These are phyloP conservation scores for Amniataba percoides DNA, from an alignment of 2,797 vertebrate species.

Conservation along the genomic window DNA sequence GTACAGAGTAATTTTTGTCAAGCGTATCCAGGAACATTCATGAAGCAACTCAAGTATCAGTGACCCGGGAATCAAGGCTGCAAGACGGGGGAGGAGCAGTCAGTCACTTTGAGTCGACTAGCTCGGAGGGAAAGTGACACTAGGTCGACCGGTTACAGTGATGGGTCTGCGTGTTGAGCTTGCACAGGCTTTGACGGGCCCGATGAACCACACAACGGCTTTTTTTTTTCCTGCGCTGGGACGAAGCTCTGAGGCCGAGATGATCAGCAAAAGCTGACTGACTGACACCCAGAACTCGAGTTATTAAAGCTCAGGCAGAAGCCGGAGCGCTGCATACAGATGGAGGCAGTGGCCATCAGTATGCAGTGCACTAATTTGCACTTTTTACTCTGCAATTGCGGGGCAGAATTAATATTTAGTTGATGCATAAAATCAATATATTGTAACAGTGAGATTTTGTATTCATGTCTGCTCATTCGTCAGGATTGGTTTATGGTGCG, in stretches of 20 bases:
- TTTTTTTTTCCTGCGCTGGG: constrained; percentile 20
- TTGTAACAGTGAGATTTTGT: constrained; percentile 40
- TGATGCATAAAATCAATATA: constrained; percentile 47
- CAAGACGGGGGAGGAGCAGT: constrained; percentile 48
- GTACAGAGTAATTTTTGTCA: constrained; percentile 41
- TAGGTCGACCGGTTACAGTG: constrained; percentile 43
- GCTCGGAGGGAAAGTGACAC: constrained; percentile 38
- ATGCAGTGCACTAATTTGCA: constrained; percentile 31
- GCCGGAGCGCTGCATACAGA: not conserved
- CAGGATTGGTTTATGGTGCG: constrained; percentile 8
- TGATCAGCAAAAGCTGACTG: constrained; percentile 60
- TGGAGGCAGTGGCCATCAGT: constrained; percentile 38
- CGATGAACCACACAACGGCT: constrained; percentile 30
- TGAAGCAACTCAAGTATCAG: constrained; percentile 47
- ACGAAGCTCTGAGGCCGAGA: constrained; percentile 35
- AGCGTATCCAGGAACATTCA: constrained; percentile 41
- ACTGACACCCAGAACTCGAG: constrained; percentile 48
- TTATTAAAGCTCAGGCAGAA: constrained; percentile 51
- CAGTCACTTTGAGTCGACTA: constrained; percentile 43
- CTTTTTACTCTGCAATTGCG: constrained; percentile 43
- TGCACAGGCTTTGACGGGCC: constrained; percentile 38
- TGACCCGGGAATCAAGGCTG: constrained; percentile 46
- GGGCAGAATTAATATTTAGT: constrained; percentile 41
- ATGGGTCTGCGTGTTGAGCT: constrained; percentile 39
- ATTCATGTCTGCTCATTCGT: constrained; percentile 40